Percentiles rank a stretch among this genome's conserved stretches.
phyloP scores from a whole-genome alignment of 2,797 vertebrate species.

The Sebastes alutus region DNA sequence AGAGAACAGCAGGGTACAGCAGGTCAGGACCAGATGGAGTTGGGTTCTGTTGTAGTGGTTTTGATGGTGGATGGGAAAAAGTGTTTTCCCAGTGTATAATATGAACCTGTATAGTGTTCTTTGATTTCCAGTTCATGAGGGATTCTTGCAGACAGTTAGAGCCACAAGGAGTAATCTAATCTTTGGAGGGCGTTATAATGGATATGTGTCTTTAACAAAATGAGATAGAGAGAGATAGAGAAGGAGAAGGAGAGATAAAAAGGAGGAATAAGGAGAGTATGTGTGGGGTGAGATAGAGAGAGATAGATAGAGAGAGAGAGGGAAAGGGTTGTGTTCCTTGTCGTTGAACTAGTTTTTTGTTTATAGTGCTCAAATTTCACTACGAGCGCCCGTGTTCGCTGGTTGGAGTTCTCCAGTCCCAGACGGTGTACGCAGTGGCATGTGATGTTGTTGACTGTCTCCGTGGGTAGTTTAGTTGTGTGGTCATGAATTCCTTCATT shows the following conservation, averaged over 20 bases:
- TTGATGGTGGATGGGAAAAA: background rate
- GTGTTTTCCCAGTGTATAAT: background rate
- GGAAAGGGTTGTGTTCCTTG: background rate
- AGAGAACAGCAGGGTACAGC: conserved; percentile 2
- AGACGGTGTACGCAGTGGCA: background rate
- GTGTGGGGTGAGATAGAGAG: background rate
- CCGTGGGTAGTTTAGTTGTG: background rate
- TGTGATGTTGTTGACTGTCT: background rate
- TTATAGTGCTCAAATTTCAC: background rate
- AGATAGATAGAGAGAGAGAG: background rate
- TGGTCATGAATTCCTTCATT: background rate
- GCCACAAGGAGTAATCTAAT: background rate
- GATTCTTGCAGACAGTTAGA: background rate
- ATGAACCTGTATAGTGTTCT: background rate
- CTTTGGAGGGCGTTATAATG: background rate
- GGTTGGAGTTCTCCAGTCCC: background rate
- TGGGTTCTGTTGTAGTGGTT: background rate
- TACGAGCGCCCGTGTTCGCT: accelerated
- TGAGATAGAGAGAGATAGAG: background rate
- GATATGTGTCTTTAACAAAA: background rate
- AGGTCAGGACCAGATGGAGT: background rate
- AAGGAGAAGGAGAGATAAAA: background rate
- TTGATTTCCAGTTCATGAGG: background rate
- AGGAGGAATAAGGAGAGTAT: background rate
- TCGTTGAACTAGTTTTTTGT: background rate